Percentiles rank a stretch among this genome's conserved stretches.
Evolutionary conservation across 2,888 invertebrate genomes (phyloP).

Genomic region (Julus scanicus): DNA sequence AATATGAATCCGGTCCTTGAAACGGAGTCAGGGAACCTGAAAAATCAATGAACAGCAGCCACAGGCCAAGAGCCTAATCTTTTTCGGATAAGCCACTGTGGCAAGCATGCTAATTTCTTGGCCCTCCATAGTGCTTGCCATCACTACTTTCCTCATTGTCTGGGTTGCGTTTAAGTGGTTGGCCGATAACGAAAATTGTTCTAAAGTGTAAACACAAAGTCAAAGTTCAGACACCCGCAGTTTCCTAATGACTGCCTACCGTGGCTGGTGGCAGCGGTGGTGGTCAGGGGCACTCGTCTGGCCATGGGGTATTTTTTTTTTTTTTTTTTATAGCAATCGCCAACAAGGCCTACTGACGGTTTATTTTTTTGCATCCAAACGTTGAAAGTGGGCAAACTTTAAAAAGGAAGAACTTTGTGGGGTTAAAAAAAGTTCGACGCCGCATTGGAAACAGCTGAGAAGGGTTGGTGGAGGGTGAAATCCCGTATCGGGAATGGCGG

Average conservation of each 20-base stretch:
- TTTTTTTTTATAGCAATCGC: not conserved
- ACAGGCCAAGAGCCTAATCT: not conserved
- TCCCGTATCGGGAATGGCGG: not conserved
- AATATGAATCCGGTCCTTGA: conserved; percentile 16
- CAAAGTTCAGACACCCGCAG: conserved; percentile 42
- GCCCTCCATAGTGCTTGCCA: not conserved
- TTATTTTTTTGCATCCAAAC: conserved; percentile 9
- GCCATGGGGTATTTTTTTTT: conserved; percentile 32
- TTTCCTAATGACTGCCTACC: conserved; percentile 37
- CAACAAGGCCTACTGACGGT: not conserved
- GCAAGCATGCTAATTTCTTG: not conserved
- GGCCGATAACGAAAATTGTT: conserved; percentile 15
- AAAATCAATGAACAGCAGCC: conserved; percentile 18
- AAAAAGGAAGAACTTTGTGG: not conserved
- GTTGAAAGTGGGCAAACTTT: not conserved
- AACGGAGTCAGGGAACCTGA: conserved; percentile 34
- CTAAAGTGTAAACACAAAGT: conserved; percentile 30
- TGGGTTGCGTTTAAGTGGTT: conserved; percentile 16
- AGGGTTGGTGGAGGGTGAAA: not conserved
- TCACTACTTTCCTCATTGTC: conserved; percentile 6
- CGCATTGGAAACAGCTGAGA: not conserved
- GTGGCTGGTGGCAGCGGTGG: conserved; percentile 27
- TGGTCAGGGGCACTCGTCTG: conserved; percentile 20
- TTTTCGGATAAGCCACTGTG: not conserved
- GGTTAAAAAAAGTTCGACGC: conserved; percentile 9